These are phyloP conservation scores for Cetonia aurata DNA, from an alignment of 2,888 invertebrate genomes.

Conservation along the genomic window DNA sequence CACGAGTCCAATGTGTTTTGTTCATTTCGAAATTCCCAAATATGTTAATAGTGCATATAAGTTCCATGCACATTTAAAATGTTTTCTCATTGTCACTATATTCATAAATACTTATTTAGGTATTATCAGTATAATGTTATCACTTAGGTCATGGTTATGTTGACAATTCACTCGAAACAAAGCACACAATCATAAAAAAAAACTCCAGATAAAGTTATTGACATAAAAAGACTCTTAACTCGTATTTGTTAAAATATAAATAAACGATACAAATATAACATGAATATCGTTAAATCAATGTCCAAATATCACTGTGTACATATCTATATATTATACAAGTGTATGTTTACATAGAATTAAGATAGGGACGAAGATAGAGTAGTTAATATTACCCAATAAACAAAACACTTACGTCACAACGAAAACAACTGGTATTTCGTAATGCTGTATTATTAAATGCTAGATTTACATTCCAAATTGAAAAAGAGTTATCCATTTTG, in stretches of 20 bases:
- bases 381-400: too few relatives aligned
- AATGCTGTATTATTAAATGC: too few relatives aligned
- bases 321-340: background rate
- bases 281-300: conserved; percentile 15
- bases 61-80: too few relatives aligned
- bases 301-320: background rate
- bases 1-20: too few relatives aligned
- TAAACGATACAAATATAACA: background rate
- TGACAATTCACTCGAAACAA: conserved; percentile 19
- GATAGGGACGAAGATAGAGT: background rate
- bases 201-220: conserved; percentile 15
- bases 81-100: too few relatives aligned
- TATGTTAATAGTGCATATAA: too few relatives aligned
- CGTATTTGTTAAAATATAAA: too few relatives aligned
- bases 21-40: background rate
- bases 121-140: conserved; percentile 35
- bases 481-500: too few relatives aligned
- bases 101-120: too few relatives aligned
- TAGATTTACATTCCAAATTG: too few relatives aligned
- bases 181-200: conserved; percentile 19
- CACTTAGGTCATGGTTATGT: conserved; percentile 38
- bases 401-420: too few relatives aligned
- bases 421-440: too few relatives aligned
- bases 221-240: conserved; percentile 9
- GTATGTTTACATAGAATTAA: conserved; percentile 21